Evolutionary conservation across 2,888 invertebrate genomes (phyloP).

Genomic region (Eristalinus sepulchralis): DNA sequence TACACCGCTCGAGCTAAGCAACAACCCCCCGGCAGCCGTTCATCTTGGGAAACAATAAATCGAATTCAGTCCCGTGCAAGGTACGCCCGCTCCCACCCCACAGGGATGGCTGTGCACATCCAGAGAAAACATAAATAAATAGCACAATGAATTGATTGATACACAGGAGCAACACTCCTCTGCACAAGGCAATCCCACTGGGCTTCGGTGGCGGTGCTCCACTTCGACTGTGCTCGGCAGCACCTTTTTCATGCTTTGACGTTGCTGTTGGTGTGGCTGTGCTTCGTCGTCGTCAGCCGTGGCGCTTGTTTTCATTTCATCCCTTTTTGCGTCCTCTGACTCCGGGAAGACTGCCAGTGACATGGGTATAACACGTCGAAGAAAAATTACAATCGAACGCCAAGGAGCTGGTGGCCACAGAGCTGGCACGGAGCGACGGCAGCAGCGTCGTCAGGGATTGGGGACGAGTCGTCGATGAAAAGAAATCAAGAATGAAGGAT

Average conservation of each 20-base stretch:
- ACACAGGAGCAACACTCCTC: constrained; percentile 43
- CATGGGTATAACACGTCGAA: constrained; percentile 50
- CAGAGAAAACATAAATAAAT: constrained; percentile 16
- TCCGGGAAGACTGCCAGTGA: constrained; percentile 19
- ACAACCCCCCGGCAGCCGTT: neutral
- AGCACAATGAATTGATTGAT: constrained; percentile 51
- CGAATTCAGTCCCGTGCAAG: neutral
- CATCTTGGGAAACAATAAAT: neutral
- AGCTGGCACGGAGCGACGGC: neutral
- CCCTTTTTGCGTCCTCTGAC: neutral
- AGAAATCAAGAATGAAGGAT: constrained; percentile 51
- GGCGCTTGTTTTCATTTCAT: constrained; percentile 4
- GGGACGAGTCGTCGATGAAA: neutral
- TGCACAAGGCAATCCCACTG: constrained; percentile 47
- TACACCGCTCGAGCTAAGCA: neutral
- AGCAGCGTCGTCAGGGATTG: neutral
- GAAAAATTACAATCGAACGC: constrained; percentile 45
- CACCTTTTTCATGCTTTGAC: constrained; percentile 32
- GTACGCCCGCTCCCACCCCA: neutral
- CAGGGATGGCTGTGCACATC: neutral
- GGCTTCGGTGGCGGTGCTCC: neutral
- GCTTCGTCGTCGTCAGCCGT: neutral
- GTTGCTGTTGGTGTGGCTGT: neutral
- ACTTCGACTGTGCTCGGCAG: neutral
- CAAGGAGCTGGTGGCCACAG: constrained; percentile 3